Conservation (phyloP, 2,888 invertebrate genomes). For the Arrhopalites spinosus region DNA sequence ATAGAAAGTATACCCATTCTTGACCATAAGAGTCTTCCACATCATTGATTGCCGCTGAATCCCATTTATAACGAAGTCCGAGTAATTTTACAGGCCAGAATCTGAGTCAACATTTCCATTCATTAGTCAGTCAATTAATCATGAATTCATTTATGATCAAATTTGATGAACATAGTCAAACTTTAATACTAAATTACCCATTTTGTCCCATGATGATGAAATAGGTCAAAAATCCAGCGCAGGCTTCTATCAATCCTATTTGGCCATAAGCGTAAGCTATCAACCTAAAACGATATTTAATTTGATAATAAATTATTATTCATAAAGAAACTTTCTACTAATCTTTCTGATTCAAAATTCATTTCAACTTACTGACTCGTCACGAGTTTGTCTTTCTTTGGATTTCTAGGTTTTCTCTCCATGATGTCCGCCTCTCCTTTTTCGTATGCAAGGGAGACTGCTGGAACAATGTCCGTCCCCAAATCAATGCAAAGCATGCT, state of each 20-base stretch:
- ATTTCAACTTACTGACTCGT: constrained; percentile 62
- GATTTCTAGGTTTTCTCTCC: constrained; percentile 68
- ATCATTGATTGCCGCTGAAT: constrained; percentile 71
- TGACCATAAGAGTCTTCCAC: constrained; percentile 74
- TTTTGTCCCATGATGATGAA: constrained; percentile 84
- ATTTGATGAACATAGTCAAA: too few relatives aligned
- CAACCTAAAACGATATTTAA: too few relatives aligned
- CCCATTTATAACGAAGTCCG: constrained; percentile 74
- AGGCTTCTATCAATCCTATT: constrained; percentile 80
- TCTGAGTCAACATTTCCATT: too few relatives aligned
- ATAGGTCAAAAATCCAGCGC: constrained; percentile 84
- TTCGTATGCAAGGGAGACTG: constrained; percentile 76
- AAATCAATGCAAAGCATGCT: constrained; percentile 98
- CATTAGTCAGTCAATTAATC: too few relatives aligned
- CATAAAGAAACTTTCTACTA: too few relatives aligned
- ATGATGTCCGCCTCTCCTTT: constrained; percentile 75
- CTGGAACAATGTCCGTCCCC: constrained; percentile 80
- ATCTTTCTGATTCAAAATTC: too few relatives aligned
- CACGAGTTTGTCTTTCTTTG: constrained; percentile 71
- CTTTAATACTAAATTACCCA: too few relatives aligned
- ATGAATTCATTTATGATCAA: too few relatives aligned
- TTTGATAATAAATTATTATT: too few relatives aligned
- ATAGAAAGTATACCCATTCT: constrained; percentile 66
- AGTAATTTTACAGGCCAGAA: constrained; percentile 70
- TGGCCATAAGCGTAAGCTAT: constrained; percentile 83